Percentiles rank a stretch among this genome's conserved stretches.
Evolutionary conservation across 2,888 invertebrate genomes (phyloP).

Genomic region (Aphrophora alni): DNA sequence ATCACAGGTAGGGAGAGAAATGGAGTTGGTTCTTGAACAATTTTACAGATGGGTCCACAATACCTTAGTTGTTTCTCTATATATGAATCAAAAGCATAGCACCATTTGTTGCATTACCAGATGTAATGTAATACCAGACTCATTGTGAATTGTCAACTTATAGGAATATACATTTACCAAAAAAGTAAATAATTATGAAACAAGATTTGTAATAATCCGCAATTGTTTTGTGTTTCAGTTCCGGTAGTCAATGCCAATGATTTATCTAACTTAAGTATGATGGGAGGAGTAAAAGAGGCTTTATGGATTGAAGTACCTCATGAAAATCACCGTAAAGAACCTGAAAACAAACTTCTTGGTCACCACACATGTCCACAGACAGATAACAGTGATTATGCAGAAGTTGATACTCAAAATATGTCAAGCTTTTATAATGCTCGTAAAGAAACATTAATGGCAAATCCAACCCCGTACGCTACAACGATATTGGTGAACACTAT

Average conservation of each 20-base stretch:
- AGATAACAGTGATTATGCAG: slow-evolving; percentile 47
- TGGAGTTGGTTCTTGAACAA: too few species aligned
- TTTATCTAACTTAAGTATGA: slow-evolving; percentile 49
- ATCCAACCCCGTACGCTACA: slow-evolving; percentile 74
- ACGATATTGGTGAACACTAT: slow-evolving; percentile 63
- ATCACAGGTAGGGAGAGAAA: too few species aligned
- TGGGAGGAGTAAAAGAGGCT: slow-evolving; percentile 59
- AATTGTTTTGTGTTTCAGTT: slow-evolving; percentile 43
- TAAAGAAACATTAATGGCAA: slow-evolving; percentile 54
- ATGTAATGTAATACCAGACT: too few species aligned
- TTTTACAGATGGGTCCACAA: too few species aligned
- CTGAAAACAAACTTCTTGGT: slow-evolving; percentile 39
- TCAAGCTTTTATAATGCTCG: slow-evolving; percentile 48
- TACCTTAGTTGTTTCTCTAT: too few species aligned
- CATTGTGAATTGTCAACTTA: too few species aligned
- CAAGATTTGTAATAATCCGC: neutral
- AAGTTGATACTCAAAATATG: slow-evolving; percentile 59
- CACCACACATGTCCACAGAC: slow-evolving; percentile 26
- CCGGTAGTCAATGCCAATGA: slow-evolving; percentile 52
- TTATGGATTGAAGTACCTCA: slow-evolving; percentile 66
- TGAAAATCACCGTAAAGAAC: slow-evolving; percentile 50
- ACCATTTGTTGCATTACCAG: too few species aligned
- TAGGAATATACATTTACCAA: too few species aligned
- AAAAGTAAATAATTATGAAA: too few species aligned
- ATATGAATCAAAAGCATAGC: too few species aligned